These are phyloP conservation scores for Micrasema longulum DNA, from an alignment of 1,140 invertebrate genomes.

Conservation along the genomic window DNA sequence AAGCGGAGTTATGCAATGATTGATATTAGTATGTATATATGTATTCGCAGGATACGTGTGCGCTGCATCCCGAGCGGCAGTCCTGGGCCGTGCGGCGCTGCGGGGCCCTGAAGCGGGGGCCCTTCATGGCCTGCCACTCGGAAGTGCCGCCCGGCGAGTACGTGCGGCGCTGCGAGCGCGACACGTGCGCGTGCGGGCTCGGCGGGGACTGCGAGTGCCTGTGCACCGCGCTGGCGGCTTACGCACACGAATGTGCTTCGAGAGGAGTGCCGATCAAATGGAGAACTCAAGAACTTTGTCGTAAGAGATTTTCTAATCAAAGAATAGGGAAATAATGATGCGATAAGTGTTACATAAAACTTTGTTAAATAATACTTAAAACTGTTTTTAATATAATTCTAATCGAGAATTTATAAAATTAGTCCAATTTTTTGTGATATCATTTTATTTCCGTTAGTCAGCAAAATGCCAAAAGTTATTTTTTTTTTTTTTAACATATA, in stretches of 20 bases:
- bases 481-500: too few species aligned
- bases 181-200: conserved; percentile 88
- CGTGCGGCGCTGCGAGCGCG: conserved; percentile 79
- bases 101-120: conserved; percentile 76
- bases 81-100: conserved; percentile 84
- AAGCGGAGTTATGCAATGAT: too few species aligned
- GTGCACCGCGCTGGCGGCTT: conserved; percentile 88
- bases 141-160: conserved; percentile 81
- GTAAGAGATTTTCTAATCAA: too few species aligned
- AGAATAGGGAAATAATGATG: too few species aligned
- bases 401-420: too few species aligned
- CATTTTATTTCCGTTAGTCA: too few species aligned
- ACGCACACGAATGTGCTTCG: conserved; percentile 83
- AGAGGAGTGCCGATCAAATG: conserved; percentile 81
- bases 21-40: too few species aligned
- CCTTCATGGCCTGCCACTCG: conserved; percentile 83
- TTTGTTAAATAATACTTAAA: too few species aligned
- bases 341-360: too few species aligned
- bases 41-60: conserved; percentile 83
- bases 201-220: conserved; percentile 92
- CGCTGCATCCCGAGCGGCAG: conserved; percentile 77
- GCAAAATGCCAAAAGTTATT: too few species aligned
- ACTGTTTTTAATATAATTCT: too few species aligned
- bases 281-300: conserved; percentile 84
- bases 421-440: too few species aligned